A percentile compares a stretch with the other conserved stretches of the same genome.
phyloP scores from a whole-genome alignment of 2,888 invertebrate species.

The Himalopsyche anomala region DNA sequence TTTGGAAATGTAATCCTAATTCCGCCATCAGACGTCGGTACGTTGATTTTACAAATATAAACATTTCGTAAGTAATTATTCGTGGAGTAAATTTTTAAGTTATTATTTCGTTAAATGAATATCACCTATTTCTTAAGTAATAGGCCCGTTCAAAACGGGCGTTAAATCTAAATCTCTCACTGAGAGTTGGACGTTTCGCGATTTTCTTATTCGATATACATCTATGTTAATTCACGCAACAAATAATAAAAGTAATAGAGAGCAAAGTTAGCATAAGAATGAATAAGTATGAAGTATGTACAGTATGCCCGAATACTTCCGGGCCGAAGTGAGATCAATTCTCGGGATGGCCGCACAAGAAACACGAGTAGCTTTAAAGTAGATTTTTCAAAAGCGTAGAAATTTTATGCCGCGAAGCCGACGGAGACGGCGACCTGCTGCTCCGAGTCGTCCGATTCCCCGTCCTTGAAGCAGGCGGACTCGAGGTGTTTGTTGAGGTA shows the following conservation, averaged over 20 bases:
- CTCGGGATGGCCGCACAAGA: slow-evolving; percentile 63
- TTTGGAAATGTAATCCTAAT: neutral
- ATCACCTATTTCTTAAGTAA: slow-evolving; percentile 5
- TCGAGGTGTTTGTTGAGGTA: slow-evolving; percentile 97
- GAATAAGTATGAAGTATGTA: slow-evolving; percentile 57
- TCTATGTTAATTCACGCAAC: slow-evolving; percentile 53
- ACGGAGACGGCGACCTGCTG: slow-evolving; percentile 70
- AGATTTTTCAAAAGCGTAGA: slow-evolving; percentile 69
- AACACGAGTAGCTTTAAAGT: slow-evolving; percentile 53
- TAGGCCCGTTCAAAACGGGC: slow-evolving; percentile 59
- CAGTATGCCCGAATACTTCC: slow-evolving; percentile 45
- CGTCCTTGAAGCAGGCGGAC: slow-evolving; percentile 88
- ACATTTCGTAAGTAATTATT: neutral
- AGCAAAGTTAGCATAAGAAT: slow-evolving; percentile 58
- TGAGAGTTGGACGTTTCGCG: slow-evolving; percentile 66
- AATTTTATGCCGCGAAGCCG: slow-evolving; percentile 87
- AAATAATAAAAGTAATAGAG: slow-evolving; percentile 51
- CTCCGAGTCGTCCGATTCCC: slow-evolving; percentile 73
- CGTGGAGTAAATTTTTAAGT: slow-evolving; percentile 23
- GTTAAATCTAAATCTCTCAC: slow-evolving; percentile 63
- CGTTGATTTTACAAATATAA: slow-evolving; percentile 31
- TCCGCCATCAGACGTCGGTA: neutral
- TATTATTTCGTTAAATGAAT: slow-evolving; percentile 37
- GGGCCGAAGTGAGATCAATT: slow-evolving; percentile 60
- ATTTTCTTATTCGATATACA: slow-evolving; percentile 59